Conservation (phyloP, 2,113 vertebrate species). For the Trogon surrucura region DNA sequence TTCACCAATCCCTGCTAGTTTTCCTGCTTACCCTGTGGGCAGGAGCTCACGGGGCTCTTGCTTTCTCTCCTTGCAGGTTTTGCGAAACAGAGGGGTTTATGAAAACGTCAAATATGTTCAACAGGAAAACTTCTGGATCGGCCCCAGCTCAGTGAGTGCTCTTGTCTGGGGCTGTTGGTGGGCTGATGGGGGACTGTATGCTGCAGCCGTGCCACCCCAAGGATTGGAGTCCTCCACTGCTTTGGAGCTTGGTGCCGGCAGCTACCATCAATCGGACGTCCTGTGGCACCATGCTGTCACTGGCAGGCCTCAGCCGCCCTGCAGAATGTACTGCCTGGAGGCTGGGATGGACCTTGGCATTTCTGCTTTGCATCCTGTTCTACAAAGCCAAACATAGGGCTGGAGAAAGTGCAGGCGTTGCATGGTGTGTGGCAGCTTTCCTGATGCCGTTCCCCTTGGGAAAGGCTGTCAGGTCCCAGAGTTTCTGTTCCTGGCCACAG, state of each 20-base stretch:
- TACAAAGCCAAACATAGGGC: background rate
- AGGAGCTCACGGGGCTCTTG: background rate
- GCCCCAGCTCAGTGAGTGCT: slow-evolving; percentile 92
- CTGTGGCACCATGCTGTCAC: background rate
- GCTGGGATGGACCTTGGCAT: background rate
- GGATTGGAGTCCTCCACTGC: background rate
- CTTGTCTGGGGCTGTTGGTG: background rate
- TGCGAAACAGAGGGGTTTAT: slow-evolving; percentile 96
- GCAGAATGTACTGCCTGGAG: background rate
- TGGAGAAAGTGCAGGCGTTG: background rate
- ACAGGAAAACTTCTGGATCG: slow-evolving; percentile 99
- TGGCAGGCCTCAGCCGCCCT: background rate
- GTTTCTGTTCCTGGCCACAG: background rate
- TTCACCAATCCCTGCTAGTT: background rate
- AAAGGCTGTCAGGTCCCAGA: background rate
- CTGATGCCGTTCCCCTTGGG: background rate
- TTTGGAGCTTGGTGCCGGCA: background rate
- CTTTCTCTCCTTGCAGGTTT: slow-evolving; percentile 80
- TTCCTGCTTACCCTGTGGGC: background rate
- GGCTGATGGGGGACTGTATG: background rate
- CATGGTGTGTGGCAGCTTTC: background rate
- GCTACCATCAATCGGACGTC: background rate
- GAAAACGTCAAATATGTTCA: slow-evolving; percentile 98
- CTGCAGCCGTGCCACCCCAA: background rate
- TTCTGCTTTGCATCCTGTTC: background rate